Base-by-base conservation (phyloP, 2,888 invertebrate species). In the Acronicta psi region DNA sequence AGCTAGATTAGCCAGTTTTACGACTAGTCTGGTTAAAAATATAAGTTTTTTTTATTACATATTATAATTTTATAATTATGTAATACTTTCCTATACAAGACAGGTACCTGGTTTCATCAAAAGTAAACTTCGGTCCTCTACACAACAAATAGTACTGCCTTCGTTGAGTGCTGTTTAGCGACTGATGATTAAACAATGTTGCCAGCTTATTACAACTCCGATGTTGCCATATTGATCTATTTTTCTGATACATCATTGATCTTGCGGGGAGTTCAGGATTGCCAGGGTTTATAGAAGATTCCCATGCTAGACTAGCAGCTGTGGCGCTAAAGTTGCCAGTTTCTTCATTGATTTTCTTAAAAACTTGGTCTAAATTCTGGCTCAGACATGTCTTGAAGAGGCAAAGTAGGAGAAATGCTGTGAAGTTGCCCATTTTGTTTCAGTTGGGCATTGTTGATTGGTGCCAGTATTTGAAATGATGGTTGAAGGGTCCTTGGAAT, bases 61-160 rank as follows among this genome's bases (percentile, higher is more conserved):
- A n/a, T n/a, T n/a, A n/a, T n/a, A n/a, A n/a, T n/a, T n/a, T n/a
- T n/a, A n/a, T n/a, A n/a, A n/a, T 20, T 20, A 20, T 20, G 20
- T 20, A 20, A 20, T 23, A 23, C 23, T 23, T 23, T 23, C 23
- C 23, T 23, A 1, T 8, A 23, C 3, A n/a, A n/a, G n/a, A n/a
- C n/a, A n/a, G n/a, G n/a, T 84, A 96, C 96, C 94, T 92, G 9
- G 94, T 92, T 80, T 96, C 95, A 45, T 92, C 81, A 42, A 89
- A 86, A 4, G 93, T 94, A 78, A 93, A 96, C 52, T 89, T 94
- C 0, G 96, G 95, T 40, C 96, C 96, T 72, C 95, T 90, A 75
- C 96, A 97, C 40, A 96, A 73, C 11, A 96, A 84, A 85, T 94
- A 95, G 49, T 95, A 82, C 90, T 95, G 95, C 60, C 96, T 89